These are phyloP conservation scores for Echeneis naucrates DNA, from an alignment of 2,797 vertebrate genomes.

Conservation along the genomic window DNA sequence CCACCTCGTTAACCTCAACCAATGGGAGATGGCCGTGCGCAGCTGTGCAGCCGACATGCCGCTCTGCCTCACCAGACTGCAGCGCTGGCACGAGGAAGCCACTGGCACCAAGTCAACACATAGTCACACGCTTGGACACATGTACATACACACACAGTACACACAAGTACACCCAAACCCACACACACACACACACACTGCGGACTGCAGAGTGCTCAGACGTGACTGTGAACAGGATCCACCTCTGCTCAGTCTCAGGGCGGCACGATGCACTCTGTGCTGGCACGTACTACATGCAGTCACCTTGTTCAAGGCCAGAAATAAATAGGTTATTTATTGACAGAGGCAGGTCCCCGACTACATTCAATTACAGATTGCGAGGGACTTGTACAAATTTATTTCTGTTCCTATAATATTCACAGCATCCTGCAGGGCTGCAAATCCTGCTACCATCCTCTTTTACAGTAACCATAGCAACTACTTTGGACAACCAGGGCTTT, in stretches of 20 bases:
- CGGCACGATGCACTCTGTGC: constrained; percentile 31
- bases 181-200: constrained; percentile 12
- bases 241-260: constrained; percentile 31
- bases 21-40: constrained; percentile 71
- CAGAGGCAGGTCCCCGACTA: constrained; percentile 39
- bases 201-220: constrained; percentile 31
- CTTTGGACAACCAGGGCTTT: constrained; percentile 62
- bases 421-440: constrained; percentile 58
- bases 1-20: constrained; percentile 79
- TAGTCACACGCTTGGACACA: constrained; percentile 51
- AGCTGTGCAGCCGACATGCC: constrained; percentile 71
- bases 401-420: constrained; percentile 59
- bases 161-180: background rate
- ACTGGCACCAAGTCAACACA: constrained; percentile 66
- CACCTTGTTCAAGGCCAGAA: constrained; percentile 73
- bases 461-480: constrained; percentile 81
- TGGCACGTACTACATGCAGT: constrained; percentile 43
- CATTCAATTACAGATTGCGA: constrained; percentile 63
- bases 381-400: constrained; percentile 57
- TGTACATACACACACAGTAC: constrained; percentile 50
- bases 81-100: constrained; percentile 66
- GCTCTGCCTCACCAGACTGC: constrained; percentile 71
- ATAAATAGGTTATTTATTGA: constrained; percentile 74
- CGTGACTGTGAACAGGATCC: constrained; percentile 51
- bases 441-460: constrained; percentile 45